Percentiles rank a stretch among this genome's conserved stretches.
Conservation (phyloP, 2,888 invertebrate species). For the Cyrtodaria siliqua region DNA sequence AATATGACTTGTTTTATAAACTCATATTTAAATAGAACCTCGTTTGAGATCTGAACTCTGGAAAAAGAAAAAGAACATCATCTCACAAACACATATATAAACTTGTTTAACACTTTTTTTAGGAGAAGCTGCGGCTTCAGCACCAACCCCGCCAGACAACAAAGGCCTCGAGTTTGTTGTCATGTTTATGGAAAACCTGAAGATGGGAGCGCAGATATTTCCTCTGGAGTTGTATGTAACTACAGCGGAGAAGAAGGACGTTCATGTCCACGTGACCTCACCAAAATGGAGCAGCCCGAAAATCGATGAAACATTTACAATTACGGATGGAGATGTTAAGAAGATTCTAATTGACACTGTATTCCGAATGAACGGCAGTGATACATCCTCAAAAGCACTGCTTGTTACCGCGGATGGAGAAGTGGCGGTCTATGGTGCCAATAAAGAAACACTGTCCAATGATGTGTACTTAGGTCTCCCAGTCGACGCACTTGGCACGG, state of each 20-base stretch:
- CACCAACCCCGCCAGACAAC: constrained; percentile 62
- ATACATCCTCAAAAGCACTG: constrained; percentile 57
- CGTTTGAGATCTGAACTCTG: too few species aligned
- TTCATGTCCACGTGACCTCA: constrained; percentile 64
- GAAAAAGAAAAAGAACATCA: too few species aligned
- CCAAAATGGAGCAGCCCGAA: constrained; percentile 60
- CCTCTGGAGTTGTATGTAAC: constrained; percentile 66
- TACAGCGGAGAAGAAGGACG: constrained; percentile 56
- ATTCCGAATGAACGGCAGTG: constrained; percentile 57
- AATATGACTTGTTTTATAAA: too few species aligned
- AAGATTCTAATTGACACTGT: constrained; percentile 48
- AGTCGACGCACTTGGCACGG: constrained; percentile 63
- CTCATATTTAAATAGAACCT: too few species aligned
- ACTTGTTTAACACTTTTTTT: neutral
- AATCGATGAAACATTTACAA: constrained; percentile 57
- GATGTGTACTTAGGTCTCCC: constrained; percentile 68
- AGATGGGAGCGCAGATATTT: constrained; percentile 46
- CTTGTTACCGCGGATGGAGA: constrained; percentile 63
- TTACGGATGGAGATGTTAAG: constrained; percentile 61
- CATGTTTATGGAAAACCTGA: constrained; percentile 69
- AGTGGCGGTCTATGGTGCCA: constrained; percentile 67
- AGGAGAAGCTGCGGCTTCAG: neutral
- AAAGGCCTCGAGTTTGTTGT: constrained; percentile 67
- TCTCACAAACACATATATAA: neutral
- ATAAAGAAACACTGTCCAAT: constrained; percentile 66